Evolutionary conservation across 2,888 invertebrate genomes (phyloP).

Genomic region (Hanleya hanleyi): DNA sequence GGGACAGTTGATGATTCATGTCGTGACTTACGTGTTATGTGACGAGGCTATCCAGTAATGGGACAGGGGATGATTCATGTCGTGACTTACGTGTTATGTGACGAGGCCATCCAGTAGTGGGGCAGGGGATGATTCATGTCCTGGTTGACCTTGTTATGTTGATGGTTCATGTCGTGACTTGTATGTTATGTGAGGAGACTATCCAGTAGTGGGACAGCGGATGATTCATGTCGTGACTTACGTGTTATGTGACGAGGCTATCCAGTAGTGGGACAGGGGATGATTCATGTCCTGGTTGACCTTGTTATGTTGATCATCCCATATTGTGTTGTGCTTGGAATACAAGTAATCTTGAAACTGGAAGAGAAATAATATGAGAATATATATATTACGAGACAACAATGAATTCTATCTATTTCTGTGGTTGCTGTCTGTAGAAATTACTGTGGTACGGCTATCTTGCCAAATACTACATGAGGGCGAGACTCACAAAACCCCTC

Average conservation of each 20-base stretch:
- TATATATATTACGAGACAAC: not conserved
- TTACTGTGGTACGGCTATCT: too few relatives aligned
- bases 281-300: conserved; percentile 92
- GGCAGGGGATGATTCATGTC: conserved; percentile 93
- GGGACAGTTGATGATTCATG: too few relatives aligned
- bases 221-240: conserved; percentile 86
- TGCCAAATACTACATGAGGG: too few relatives aligned
- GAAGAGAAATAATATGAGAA: conserved; percentile 19
- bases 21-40: conserved; percentile 88
- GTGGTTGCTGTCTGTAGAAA: too few relatives aligned
- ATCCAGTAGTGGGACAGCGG: conserved; percentile 94
- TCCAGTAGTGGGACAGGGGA: conserved; percentile 94
- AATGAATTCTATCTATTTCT: not conserved
- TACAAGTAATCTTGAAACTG: conserved; percentile 93
- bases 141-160: conserved; percentile 82
- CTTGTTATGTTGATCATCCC: conserved; percentile 84
- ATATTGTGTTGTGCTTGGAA: conserved; percentile 94
- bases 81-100: conserved; percentile 96
- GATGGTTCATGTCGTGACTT: conserved; percentile 74
- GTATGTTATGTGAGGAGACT: conserved; percentile 73
- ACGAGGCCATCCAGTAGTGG: conserved; percentile 97
- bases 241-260: conserved; percentile 97
- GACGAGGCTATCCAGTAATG: conserved; percentile 98
- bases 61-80: conserved; percentile 91
- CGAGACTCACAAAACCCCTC: too few relatives aligned